phyloP scores from a whole-genome alignment of 2,113 vertebrate species.

The Hiodon alosoides region DNA sequence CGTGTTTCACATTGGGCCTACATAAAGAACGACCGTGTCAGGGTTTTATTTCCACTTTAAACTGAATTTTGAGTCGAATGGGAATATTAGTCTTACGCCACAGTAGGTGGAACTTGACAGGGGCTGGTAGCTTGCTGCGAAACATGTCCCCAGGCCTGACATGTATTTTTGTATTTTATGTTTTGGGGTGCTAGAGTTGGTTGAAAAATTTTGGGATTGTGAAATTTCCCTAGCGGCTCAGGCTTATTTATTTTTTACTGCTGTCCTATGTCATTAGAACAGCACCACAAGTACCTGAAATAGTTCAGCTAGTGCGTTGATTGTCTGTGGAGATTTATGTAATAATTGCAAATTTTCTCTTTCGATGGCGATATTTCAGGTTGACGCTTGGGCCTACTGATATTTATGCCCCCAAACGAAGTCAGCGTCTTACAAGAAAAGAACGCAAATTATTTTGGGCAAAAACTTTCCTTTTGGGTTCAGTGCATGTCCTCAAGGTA shows the following conservation, averaged over 20 bases:
- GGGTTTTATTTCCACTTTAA: not conserved
- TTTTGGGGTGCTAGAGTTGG: slow-evolving; percentile 11
- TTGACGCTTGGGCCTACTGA: slow-evolving; percentile 32
- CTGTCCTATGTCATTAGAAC: slow-evolving; percentile 42
- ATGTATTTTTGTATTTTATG: slow-evolving; percentile 4
- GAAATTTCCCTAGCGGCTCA: slow-evolving; percentile 51
- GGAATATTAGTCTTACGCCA: not conserved
- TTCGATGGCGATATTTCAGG: slow-evolving; percentile 47
- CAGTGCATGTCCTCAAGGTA: too few species aligned
- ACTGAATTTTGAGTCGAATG: slow-evolving; percentile 4
- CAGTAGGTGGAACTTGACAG: not conserved
- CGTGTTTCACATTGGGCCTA: too few species aligned
- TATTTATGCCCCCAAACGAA: too few species aligned
- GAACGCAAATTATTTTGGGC: too few species aligned
- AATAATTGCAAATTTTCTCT: slow-evolving; percentile 20
- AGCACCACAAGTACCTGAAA: slow-evolving; percentile 50
- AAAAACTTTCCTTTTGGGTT: too few species aligned
- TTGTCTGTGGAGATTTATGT: slow-evolving; percentile 53
- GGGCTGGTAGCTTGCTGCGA: not conserved
- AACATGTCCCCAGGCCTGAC: slow-evolving; percentile 4
- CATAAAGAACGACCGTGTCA: too few species aligned
- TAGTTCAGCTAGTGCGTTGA: slow-evolving; percentile 55
- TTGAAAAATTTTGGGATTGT: slow-evolving; percentile 38
- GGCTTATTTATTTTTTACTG: slow-evolving; percentile 46
- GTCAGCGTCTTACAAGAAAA: too few species aligned